A percentile compares a stretch with the other conserved stretches of the same genome.
Conservation (phyloP, 2,797 vertebrate genomes). For the Pipistrellus pipistrellus region DNA sequence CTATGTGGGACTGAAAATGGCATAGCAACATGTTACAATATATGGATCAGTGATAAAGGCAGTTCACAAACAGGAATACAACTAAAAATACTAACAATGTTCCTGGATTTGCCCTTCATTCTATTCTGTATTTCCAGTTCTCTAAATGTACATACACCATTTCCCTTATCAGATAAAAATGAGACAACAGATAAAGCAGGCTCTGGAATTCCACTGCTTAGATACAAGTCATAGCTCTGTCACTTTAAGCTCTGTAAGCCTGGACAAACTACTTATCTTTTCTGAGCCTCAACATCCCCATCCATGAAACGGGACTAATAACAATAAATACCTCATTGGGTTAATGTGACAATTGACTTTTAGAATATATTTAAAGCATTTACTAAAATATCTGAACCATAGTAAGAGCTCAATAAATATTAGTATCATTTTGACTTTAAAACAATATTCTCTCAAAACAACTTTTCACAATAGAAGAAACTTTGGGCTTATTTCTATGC, state of each 20-base stretch:
- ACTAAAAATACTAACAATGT: background rate
- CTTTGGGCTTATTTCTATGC: background rate
- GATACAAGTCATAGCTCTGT: background rate
- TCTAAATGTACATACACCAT: background rate
- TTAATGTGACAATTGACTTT: background rate
- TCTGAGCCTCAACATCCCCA: background rate
- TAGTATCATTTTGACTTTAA: conserved; percentile 22
- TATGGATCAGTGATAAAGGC: background rate
- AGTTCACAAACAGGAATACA: background rate
- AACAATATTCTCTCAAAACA: background rate
- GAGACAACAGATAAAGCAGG: background rate
- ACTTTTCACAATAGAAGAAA: background rate
- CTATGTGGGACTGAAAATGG: background rate
- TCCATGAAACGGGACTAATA: background rate
- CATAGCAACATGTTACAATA: background rate
- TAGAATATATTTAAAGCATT: background rate
- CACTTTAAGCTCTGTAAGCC: background rate
- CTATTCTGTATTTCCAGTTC: background rate
- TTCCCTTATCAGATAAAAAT: background rate
- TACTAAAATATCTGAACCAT: background rate
- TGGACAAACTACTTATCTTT: background rate
- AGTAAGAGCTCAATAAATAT: background rate
- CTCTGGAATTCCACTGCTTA: background rate
- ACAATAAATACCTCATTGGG: background rate
- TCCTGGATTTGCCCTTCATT: background rate